Evolutionary conservation across 2,113 vertebrate species (phyloP), one percentile per base, ranked within the genome.

Genomic region (Ceratotherium simum): DNA sequence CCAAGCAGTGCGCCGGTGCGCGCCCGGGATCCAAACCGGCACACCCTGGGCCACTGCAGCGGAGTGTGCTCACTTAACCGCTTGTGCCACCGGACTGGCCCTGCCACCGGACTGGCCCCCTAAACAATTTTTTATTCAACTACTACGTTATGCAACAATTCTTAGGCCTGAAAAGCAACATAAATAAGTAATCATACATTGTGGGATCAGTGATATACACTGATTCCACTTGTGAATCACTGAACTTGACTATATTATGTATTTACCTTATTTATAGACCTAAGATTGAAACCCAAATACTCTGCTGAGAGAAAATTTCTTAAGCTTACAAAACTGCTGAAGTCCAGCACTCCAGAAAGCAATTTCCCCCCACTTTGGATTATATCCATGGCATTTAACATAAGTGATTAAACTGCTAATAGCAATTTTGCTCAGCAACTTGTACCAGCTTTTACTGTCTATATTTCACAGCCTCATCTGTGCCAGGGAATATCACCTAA

Each of bases 391-490:
- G 27, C 89, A 86, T 91, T 95, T 85, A 90, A 80, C 58, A 92
- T 39, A 93, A 95, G 27, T 81, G 75, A 97, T 93, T 60, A 11
- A 48, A 95, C 93, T 69, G 73, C 58, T 97, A 78, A 92, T 29
- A 93, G 89, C 73, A 94, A 60, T 60, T 58, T 92, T 98, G 80
- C 90, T 83, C 89, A 97, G 87, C 80, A 94, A 39, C 18, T 88
- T 97, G 80, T 14, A 79, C 33, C 85, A 54, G 76, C 62, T 96
- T 98, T 95, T 60, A 96, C 31, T 58, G 51, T 96, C 70, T 88
- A 9, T 62, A n/a, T 84, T 95, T 70, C 83, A 97, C 96, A 97
- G 60, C 14, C n/a, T 96, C 33, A 29, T 29, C 13, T 2, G 4
- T 62, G 7, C 21, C 82, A 58, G 39, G 14, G 11, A 0, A 11